Conservation (phyloP, 2,888 invertebrate genomes). For the Ceraclea dissimilis region DNA sequence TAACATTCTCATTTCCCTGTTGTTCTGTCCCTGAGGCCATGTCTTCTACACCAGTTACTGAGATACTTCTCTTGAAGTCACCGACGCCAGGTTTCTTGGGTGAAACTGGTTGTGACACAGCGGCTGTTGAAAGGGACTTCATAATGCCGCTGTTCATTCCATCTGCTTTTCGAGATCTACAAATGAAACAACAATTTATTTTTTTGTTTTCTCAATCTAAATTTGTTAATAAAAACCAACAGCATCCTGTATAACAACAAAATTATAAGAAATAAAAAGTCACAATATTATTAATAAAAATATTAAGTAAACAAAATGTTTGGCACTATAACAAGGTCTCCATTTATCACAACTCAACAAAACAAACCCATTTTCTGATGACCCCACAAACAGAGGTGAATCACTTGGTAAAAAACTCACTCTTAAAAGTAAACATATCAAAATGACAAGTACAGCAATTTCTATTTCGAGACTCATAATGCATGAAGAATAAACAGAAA, state of each 20-base stretch:
- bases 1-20: slow-evolving; percentile 3
- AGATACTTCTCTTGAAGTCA: slow-evolving; percentile 23
- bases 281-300: no score
- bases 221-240: no score
- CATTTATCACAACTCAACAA: no score
- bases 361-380: no score
- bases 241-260: no score
- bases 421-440: no score
- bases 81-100: slow-evolving; percentile 38
- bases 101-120: slow-evolving; percentile 37
- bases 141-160: slow-evolving; percentile 40
- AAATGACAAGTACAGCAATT: no score
- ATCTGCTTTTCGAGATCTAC: slow-evolving; percentile 42
- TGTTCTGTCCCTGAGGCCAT: slow-evolving; percentile 5
- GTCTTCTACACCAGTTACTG: slow-evolving; percentile 23
- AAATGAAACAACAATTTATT: neutral
- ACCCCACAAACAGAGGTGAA: neutral
- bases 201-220: no score
- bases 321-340: no score
- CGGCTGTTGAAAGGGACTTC: slow-evolving; percentile 42
- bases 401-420: no score
- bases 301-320: no score
- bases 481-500: neutral
- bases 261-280: no score
- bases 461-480: neutral